Percentiles rank a stretch among this genome's conserved stretches.
Conservation (phyloP, 2,797 vertebrate genomes). For the Pseudochirops cupreus region DNA sequence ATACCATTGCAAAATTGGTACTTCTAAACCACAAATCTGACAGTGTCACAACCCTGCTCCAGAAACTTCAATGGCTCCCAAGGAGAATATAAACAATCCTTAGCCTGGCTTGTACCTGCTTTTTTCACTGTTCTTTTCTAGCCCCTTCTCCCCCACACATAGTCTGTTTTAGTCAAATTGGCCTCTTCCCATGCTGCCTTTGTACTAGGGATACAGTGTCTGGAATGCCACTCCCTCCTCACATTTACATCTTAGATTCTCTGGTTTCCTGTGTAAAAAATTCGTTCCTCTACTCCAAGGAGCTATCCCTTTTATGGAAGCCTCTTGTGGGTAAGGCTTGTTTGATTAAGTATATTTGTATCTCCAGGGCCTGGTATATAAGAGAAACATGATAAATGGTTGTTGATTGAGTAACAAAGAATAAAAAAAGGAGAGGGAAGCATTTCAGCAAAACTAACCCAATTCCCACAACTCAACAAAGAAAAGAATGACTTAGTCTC, state of each 20-base stretch:
- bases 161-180: neutral
- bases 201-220: neutral
- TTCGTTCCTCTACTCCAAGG: neutral
- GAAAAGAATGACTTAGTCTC: neutral
- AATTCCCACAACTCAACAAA: neutral
- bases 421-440: neutral
- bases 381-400: neutral
- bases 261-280: neutral
- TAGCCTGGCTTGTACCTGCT: neutral
- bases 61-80: neutral
- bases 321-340: neutral
- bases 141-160: neutral
- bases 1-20: neutral
- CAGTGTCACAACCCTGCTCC: neutral
- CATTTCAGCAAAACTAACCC: neutral
- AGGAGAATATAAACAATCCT: neutral
- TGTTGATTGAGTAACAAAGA: neutral
- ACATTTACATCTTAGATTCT: neutral
- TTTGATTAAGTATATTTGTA: neutral
- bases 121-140: neutral
- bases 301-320: neutral
- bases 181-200: neutral
- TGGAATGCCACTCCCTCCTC: neutral
- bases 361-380: neutral
- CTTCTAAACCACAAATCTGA: neutral